Evolutionary conservation across 30 jellyfish, hydroid and myxozoan species (phyloP), one percentile per base, ranked within the genome.

Genomic region (Chrysaora quinquecirrha): DNA sequence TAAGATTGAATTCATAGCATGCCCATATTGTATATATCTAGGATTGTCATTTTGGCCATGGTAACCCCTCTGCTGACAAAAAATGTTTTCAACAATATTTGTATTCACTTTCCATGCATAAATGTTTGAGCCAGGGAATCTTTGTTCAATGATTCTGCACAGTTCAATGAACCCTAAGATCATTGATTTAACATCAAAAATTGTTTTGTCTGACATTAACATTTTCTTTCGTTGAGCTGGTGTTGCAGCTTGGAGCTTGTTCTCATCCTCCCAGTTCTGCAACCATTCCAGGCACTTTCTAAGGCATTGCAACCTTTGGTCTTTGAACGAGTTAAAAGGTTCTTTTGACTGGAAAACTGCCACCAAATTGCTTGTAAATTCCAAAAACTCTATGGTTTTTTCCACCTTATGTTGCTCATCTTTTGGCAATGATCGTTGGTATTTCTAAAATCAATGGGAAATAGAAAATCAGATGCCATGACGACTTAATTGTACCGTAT

Each of bases 1-100:
- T 30, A 61, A 61, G 73, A 61, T 19, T 2, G 73, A 61, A 61
- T 61, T 61, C 31, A 61, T 61, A 30, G 34, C 73, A 61, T 30
- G 29, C 12, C 34, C 34, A 61, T 61, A 61, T 30, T 61, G 34
- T 30, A 61, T 61, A 30, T 61, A 61, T 14, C 34, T 61, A 3
- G 73, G 73, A 61, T 61, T 61, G 73, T 61, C 73, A 19, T 61
- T 61, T 61, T 61, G 73, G 34, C 73, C 73, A 61, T 61, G 73
- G 29, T 30, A n/a, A n/a, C 73, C 73, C 29, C 73, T 25, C 31
- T 61, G 73, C 32, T 61, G 73, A 30, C 73, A 61, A 61, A 61
- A 61, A 25, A 61, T 18, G 12, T n/a, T 61, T 61, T 61, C 73
- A 61, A 61, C 73, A 61, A 61, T 61, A 61, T 61, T 30, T n/a